These are phyloP conservation scores for Myiagra hebetior DNA, from an alignment of 2,113 vertebrate genomes.

Conservation along the genomic window DNA sequence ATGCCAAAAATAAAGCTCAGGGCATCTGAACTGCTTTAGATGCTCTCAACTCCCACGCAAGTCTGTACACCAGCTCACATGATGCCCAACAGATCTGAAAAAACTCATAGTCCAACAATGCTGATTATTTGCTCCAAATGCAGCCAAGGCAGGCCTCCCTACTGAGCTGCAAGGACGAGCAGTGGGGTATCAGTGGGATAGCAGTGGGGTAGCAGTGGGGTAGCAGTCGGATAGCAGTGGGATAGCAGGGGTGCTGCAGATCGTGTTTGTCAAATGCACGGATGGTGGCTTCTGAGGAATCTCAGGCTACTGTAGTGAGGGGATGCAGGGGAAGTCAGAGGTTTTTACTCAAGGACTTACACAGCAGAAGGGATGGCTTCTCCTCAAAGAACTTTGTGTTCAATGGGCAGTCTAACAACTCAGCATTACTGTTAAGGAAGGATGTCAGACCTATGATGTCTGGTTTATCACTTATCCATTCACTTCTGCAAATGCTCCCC, in stretches of 20 bases:
- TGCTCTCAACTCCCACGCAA: neutral
- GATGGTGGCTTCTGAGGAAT: neutral
- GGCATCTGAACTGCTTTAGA: neutral
- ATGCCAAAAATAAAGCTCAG: neutral
- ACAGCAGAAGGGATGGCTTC: neutral
- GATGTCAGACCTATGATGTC: neutral
- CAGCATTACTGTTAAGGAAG: neutral
- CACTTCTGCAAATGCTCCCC: neutral
- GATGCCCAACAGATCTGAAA: neutral
- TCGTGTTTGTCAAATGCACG: accelerated
- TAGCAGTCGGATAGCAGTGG: neutral
- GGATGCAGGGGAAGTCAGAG: neutral
- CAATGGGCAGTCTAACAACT: neutral
- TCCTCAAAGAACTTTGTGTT: neutral
- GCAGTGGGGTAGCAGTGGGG: neutral
- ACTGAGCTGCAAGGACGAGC: accelerated
- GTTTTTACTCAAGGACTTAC: neutral
- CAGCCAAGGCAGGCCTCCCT: neutral
- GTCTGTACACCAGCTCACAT: neutral
- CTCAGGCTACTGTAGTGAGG: neutral
- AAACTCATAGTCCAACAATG: neutral
- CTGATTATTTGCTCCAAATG: neutral
- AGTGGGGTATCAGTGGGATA: neutral
- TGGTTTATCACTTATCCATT: neutral
- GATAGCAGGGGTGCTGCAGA: neutral